A percentile compares a stretch with the other conserved stretches of the same genome.
Conservation (phyloP, 92 coral and sea anemone species). For the Isaurus tuberculatus region DNA sequence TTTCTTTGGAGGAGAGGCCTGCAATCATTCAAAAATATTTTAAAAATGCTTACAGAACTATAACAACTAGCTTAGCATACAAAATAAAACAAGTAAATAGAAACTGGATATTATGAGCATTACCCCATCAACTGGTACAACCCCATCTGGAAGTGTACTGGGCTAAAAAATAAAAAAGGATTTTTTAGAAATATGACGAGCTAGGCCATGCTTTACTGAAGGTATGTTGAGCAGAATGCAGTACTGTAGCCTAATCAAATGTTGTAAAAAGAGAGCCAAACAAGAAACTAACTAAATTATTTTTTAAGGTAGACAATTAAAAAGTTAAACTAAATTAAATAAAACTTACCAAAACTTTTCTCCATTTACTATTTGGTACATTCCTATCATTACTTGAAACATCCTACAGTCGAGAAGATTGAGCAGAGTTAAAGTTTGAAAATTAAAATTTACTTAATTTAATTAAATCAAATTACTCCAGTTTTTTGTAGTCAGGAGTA, state of each 20-base stretch:
- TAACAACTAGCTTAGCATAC: background rate
- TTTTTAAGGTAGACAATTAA: background rate
- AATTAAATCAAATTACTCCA: too few relatives aligned
- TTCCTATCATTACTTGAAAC: conserved; percentile 3
- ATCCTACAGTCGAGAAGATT: conserved; percentile 2
- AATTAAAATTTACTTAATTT: background rate
- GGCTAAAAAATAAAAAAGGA: conserved; percentile 21
- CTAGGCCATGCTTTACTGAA: too few relatives aligned
- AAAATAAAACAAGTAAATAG: background rate
- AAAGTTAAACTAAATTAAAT: background rate
- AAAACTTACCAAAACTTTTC: conserved; percentile 41
- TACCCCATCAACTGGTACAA: conserved; percentile 46
- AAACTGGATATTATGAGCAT: background rate
- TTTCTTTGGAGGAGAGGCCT: conserved; percentile 84
- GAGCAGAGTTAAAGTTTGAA: background rate
- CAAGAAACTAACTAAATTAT: too few relatives aligned
- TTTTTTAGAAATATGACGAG: background rate
- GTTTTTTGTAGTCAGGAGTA: too few relatives aligned
- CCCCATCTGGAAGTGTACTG: conserved; percentile 45
- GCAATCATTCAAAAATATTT: background rate
- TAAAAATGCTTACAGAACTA: background rate
- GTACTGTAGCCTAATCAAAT: too few relatives aligned
- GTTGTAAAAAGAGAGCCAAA: too few relatives aligned
- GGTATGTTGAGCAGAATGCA: too few relatives aligned
- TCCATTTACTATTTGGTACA: conserved; percentile 30